Conservation (phyloP, 1,140 invertebrate species). For the Cardiocondyla obscurior region DNA sequence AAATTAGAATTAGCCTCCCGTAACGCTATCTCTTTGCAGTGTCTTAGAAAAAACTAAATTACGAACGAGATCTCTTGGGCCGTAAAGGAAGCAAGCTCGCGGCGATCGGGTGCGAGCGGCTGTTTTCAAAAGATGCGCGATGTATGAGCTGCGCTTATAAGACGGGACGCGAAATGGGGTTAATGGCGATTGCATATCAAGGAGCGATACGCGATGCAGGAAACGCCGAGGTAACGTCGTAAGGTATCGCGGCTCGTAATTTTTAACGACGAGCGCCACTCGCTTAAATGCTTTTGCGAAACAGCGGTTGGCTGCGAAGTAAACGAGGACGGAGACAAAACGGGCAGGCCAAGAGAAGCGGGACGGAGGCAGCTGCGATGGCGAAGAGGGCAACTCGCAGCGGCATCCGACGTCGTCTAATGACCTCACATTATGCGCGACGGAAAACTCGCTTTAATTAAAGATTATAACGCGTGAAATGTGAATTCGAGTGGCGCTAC, state of each 20-base stretch:
- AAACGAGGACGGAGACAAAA: constrained; percentile 35
- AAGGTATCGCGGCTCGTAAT: constrained; percentile 64
- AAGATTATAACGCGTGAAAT: constrained; percentile 80
- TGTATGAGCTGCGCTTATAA: not conserved
- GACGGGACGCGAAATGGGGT: constrained; percentile 21
- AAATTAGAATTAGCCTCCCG: not conserved
- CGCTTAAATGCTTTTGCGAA: constrained; percentile 64
- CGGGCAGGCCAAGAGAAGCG: not conserved
- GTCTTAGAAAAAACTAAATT: constrained; percentile 3
- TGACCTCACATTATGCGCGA: constrained; percentile 75
- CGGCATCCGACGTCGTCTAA: constrained; percentile 70
- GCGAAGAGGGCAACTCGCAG: constrained; percentile 41
- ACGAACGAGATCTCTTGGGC: not conserved
- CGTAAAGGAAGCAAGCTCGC: not conserved
- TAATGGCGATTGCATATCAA: constrained; percentile 43
- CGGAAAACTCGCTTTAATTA: constrained; percentile 78
- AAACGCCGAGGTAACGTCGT: constrained; percentile 25
- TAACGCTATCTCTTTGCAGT: not conserved
- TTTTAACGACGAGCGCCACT: constrained; percentile 67
- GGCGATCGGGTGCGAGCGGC: not conserved
- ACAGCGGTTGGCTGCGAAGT: not conserved
- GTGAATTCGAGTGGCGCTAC: constrained; percentile 70
- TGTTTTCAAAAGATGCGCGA: not conserved
- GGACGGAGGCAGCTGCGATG: not conserved
- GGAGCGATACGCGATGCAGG: not conserved